Conservation (phyloP, 2,113 vertebrate species). For the Acrocephalus arundinaceus region DNA sequence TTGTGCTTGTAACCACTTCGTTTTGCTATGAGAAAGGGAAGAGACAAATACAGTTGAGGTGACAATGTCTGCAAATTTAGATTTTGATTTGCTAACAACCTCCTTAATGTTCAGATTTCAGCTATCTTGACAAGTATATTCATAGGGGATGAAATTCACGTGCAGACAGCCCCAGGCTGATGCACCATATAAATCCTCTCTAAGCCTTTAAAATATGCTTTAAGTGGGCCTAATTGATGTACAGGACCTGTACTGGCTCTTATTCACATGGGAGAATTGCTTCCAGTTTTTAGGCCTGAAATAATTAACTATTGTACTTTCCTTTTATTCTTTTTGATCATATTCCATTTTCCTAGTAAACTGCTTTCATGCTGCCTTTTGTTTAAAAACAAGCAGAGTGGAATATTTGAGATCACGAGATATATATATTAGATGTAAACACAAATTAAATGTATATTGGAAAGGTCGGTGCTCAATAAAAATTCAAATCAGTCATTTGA, state of each 20-base stretch:
- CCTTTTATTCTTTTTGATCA: neutral
- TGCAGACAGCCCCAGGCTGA: slow-evolving; percentile 28
- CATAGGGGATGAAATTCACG: slow-evolving; percentile 3
- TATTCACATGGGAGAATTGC: neutral
- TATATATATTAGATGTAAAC: neutral
- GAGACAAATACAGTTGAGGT: neutral
- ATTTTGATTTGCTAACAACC: slow-evolving; percentile 40
- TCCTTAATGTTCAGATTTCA: slow-evolving; percentile 47
- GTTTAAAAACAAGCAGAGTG: neutral
- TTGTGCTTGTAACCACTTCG: neutral
- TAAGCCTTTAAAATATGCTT: slow-evolving; percentile 39
- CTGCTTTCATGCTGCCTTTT: neutral
- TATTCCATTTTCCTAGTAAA: neutral
- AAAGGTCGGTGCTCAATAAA: slow-evolving; percentile 42
- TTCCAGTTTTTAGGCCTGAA: neutral
- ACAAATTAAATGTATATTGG: neutral
- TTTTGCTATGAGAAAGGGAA: slow-evolving; percentile 3
- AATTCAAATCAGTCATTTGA: slow-evolving; percentile 30
- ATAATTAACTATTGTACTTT: slow-evolving; percentile 19
- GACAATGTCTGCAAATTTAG: neutral
- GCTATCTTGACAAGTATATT: slow-evolving; percentile 29
- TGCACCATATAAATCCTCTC: slow-evolving; percentile 13
- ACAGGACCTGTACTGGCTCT: slow-evolving; percentile 11
- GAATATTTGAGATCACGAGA: neutral
- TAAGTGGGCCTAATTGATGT: slow-evolving; percentile 50